Evolutionary conservation across 1,140 invertebrate genomes (phyloP), one percentile per base, ranked within the genome.

Genomic region (Harpegnathos saltator): DNA sequence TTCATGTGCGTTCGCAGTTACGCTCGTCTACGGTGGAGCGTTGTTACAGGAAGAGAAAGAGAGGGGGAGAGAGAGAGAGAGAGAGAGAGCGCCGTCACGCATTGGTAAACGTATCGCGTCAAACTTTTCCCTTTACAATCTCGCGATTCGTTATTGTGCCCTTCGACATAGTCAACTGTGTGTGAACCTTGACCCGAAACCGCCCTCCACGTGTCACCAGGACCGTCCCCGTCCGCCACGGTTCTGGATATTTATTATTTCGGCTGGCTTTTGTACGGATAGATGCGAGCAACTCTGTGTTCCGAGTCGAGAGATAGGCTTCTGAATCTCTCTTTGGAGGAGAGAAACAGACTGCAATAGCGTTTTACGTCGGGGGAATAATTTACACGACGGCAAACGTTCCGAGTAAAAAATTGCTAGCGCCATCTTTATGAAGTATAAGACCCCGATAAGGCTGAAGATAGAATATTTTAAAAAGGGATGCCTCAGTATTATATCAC

Each of bases 111-210:
- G 75, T 80, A 80, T 80, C 75, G 75, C 75, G 52, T 12, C 54
- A 80, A 80, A 80, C 75, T 80, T 80, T 80, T n/a, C 52, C 65
- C 52, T 80, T 58, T 80, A 52, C 75, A 80, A 80, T 69, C 75
- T 80, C 75, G 15, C 65, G 65, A 80, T 78, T 24, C 75, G 63
- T 80, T 71, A 65, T 78, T 52, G 14, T 58, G 65, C 58, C 58
- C 17, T 68, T 69, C 65, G 54, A 80, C 69, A 80, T 58, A 80
- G 38, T 48, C 22, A 54, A 17, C 65, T 9, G 38, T 19, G 12
- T 68, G 71, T 24, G 75, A 80, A 80, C 75, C 75, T 80, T 71
- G 75, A 80, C 75, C 75, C 33, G 38, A 48, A 71, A 80, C 44
- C 38, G 52, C 63, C 59, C 56, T 80, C 52, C 75, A 58, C 65